Base-by-base conservation (phyloP, 1,140 invertebrate species). In the Drosophila busckii region DNA sequence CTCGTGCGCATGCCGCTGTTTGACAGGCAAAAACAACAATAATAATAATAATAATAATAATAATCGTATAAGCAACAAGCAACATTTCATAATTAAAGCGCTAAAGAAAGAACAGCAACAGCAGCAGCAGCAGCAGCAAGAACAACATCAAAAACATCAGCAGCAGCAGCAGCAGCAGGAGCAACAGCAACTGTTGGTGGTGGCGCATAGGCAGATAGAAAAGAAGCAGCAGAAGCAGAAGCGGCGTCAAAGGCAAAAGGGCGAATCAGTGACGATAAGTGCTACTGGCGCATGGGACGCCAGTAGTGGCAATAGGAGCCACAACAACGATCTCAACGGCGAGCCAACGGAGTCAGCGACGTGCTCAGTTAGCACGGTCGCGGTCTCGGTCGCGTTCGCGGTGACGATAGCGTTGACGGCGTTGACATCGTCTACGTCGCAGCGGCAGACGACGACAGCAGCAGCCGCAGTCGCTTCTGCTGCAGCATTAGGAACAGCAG, bases 1-100 rank as follows among this genome's bases (percentile, higher is more conserved):
- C 83, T 70, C 84, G 63, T 70, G 69, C 73, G 83, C 60, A 66
- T 62, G 67, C 71, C 73, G 68, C 62, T 73, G 68, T 80, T 55
- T 58, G 50, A 80, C 37, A 53, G 80, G 64, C 73, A 71, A 62
- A 62, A 71, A 61, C 52, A 70, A 48, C 59, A 48, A 58, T 41
- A 17, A 34, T 22, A 7, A n/a, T 12, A 19, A 44, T 6, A n/a
- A n/a, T n/a, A n/a, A n/a, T n/a, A n/a, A n/a, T n/a, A n/a, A n/a
- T n/a, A n/a, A n/a, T n/a, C n/a, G n/a, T n/a, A n/a, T n/a, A n/a
- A n/a, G n/a, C n/a, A n/a, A n/a, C n/a, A n/a, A n/a, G n/a, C n/a
- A n/a, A n/a, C n/a, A n/a, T n/a, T n/a, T n/a, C n/a, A n/a, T n/a
- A n/a, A n/a, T n/a, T n/a, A n/a, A n/a, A n/a, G n/a, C n/a, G n/a